Conservation (phyloP, 2,113 vertebrate genomes). For the Platichthys flesus region DNA sequence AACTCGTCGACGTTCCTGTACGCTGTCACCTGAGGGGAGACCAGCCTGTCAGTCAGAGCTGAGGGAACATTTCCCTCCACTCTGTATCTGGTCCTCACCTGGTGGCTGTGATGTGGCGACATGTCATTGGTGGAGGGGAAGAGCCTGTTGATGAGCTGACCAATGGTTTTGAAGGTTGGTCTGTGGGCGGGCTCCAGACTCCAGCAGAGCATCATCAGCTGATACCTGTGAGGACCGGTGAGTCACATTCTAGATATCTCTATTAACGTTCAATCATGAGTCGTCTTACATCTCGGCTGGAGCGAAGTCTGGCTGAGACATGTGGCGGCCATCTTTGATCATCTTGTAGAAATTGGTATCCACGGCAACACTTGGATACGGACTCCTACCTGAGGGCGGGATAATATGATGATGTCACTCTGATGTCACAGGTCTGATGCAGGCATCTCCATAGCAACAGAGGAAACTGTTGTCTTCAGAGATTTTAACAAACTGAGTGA, state of each 20-base stretch:
- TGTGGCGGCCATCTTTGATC: conserved; percentile 94
- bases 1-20: conserved; percentile 65
- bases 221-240: conserved; percentile 82
- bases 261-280: neutral
- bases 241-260: neutral
- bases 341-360: conserved; percentile 95
- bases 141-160: conserved; percentile 85
- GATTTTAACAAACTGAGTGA: no score
- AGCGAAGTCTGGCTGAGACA: conserved; percentile 91
- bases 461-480: no score
- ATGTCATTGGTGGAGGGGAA: conserved; percentile 48
- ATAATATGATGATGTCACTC: neutral
- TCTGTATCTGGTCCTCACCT: conserved; percentile 76
- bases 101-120: conserved; percentile 60
- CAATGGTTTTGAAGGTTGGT: conserved; percentile 89
- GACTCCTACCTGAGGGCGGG: conserved; percentile 86
- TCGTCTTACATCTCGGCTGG: conserved; percentile 86
- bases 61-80: neutral
- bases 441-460: no score
- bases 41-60: accelerated
- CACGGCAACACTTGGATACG: conserved; percentile 92
- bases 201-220: conserved; percentile 94
- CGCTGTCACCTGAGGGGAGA: neutral
- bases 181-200: conserved; percentile 88
- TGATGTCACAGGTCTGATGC: neutral